Conservation (phyloP, 2,888 invertebrate genomes). For the Athetis lepigone region DNA sequence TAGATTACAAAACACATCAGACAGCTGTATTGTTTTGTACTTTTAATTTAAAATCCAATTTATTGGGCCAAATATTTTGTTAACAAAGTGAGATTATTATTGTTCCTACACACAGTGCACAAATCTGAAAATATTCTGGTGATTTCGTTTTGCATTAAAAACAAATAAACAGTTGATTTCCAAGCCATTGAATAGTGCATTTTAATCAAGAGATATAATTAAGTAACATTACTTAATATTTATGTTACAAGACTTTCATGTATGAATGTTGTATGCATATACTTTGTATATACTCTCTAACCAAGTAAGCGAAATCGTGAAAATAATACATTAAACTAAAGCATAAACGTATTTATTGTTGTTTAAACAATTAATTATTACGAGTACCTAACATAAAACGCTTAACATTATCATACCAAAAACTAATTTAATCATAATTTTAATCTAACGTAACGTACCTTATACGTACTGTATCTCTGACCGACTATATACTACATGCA, state of each 20-base stretch:
- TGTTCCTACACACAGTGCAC: no score
- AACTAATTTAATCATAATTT: neutral
- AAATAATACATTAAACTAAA: neutral
- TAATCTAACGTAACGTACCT: neutral
- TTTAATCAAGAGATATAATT: no score
- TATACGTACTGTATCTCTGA: no score
- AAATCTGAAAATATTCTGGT: no score
- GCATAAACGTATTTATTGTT: neutral
- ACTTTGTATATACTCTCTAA: neutral
- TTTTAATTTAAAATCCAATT: neutral
- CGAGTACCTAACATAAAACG: neutral
- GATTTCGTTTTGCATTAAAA: no score
- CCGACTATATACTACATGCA: no score
- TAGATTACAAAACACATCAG: constrained; percentile 33
- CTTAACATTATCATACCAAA: neutral
- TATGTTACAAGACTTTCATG: no score
- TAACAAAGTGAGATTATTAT: no score
- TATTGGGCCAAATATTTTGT: neutral
- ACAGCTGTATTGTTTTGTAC: constrained; percentile 15
- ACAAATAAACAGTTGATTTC: no score
- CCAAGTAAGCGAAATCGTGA: neutral
- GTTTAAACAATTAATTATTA: neutral
- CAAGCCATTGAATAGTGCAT: no score
- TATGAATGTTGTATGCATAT: no score
- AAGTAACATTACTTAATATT: no score